phyloP scores from a whole-genome alignment of 2,888 invertebrate species.

The Operophtera brumata region DNA sequence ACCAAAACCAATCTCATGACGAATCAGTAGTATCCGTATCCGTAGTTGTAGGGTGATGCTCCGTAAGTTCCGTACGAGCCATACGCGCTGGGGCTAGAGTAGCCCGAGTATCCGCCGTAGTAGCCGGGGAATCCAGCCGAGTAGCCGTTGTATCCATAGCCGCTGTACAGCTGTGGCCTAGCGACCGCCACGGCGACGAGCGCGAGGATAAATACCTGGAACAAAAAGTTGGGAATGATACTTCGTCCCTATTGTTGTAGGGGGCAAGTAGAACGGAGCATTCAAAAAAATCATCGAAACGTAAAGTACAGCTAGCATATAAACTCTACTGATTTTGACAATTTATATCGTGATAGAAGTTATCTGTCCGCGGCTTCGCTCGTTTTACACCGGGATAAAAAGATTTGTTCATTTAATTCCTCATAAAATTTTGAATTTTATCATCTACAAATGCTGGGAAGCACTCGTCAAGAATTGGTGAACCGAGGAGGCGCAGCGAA shows the following conservation, averaged over 20 bases:
- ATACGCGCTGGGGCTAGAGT: slow-evolving; percentile 59
- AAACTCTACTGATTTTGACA: not conserved
- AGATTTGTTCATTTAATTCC: no score
- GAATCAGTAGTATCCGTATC: slow-evolving; percentile 61
- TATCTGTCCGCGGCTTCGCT: no score
- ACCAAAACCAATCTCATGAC: not conserved
- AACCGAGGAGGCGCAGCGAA: no score
- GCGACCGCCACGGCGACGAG: slow-evolving; percentile 72
- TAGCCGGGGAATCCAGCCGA: slow-evolving; percentile 58
- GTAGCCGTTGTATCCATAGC: slow-evolving; percentile 59
- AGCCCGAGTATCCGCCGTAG: slow-evolving; percentile 62
- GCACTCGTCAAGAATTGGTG: no score
- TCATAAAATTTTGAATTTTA: no score
- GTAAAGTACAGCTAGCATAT: not conserved
- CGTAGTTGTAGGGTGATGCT: slow-evolving; percentile 59
- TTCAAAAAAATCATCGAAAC: not conserved
- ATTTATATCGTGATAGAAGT: no score
- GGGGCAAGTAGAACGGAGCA: not conserved
- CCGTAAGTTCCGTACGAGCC: slow-evolving; percentile 57
- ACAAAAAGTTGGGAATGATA: slow-evolving; percentile 24
- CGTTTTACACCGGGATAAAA: no score
- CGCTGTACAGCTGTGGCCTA: slow-evolving; percentile 65
- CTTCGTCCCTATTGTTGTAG: not conserved
- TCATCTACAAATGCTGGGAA: no score
- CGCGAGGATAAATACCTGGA: slow-evolving; percentile 70